These are phyloP conservation scores for Cheracebus regulus DNA, from an alignment of 2,797 vertebrate species.

Conservation along the genomic window DNA sequence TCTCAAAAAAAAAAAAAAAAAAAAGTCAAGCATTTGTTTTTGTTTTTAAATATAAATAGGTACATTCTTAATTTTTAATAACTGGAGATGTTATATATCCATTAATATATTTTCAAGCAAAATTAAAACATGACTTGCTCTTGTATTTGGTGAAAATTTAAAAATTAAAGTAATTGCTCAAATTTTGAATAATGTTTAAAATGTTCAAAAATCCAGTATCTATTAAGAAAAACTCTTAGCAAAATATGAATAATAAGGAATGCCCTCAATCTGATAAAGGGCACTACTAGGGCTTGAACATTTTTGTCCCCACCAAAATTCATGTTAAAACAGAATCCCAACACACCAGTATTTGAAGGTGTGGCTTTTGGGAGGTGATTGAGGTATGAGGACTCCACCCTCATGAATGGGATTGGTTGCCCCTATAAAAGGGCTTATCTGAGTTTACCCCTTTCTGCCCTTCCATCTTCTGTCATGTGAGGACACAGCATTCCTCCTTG, in stretches of 20 bases:
- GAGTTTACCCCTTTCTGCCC: not conserved
- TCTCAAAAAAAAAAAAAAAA: not conserved
- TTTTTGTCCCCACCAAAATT: not conserved
- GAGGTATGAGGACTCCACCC: not conserved
- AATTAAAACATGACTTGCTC: not conserved
- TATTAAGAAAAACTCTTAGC: not conserved
- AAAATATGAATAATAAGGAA: constrained; percentile 17
- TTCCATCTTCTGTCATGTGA: not conserved
- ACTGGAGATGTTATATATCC: not conserved
- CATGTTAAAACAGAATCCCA: not conserved
- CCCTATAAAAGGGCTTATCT: not conserved
- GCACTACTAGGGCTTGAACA: not conserved
- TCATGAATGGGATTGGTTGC: not conserved
- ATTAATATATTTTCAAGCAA: not conserved
- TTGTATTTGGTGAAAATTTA: not conserved
- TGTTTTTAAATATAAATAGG: not conserved
- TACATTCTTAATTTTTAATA: constrained; percentile 43
- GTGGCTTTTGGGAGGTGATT: not conserved
- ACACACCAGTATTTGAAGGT: not conserved
- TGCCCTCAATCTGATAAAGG: not conserved
- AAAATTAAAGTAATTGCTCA: not conserved
- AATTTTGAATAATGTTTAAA: constrained; percentile 5
- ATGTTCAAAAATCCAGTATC: not conserved
- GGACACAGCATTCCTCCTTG: not conserved
- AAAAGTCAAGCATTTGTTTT: not conserved